Base-by-base conservation (phyloP, 64 coral and sea anemone genomes). In the Montipora capricornis region DNA sequence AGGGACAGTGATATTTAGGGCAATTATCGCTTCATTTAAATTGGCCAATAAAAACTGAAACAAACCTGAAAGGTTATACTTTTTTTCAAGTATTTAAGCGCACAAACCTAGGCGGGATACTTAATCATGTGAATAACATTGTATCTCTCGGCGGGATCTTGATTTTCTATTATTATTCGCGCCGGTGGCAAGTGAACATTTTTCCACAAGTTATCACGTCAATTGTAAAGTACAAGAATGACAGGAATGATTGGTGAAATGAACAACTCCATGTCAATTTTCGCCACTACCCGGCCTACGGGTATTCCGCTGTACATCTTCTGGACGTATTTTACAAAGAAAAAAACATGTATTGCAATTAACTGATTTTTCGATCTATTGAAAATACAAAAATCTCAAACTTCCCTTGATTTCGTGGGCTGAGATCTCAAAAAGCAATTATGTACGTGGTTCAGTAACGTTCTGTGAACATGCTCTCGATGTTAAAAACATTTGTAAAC, bases 121-220 rank as follows among this genome's bases (percentile, higher is more conserved):
- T 50, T 52, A 29, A 73, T 49, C 13, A 1, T 20, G 16, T 49
- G 12, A 48, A 86, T 71, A 73, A 71, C 82, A 86, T 22, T 73
- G 67, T 51, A 71, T 86, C 17, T 86, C 62, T 11, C 82, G 8
- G 82, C 82, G 82, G 82, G 82, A 86, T 70, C 16, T 86, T 17
- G 45, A 12, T 71, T 71, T 84, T 58, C 49, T 19, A 12, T 57
- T 80, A 24, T 24, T 57, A 13, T 68, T 84, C 5, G 17, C 8
- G 4, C 9, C 24, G 29, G 29, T 47, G 15, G 60, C 58, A 67
- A 68, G 61, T 68, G 13, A 67, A 16, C 67, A 71, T 47, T 49
- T 11, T 47, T 57, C 53, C 82, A 70, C 17, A 19, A 84, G 81
- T 15, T 4, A 81, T 68, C 15, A 14, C 59, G 81, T 84, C 16